These are phyloP conservation scores for Cololabis saira DNA, from an alignment of 2,113 vertebrate genomes.

Conservation along the genomic window DNA sequence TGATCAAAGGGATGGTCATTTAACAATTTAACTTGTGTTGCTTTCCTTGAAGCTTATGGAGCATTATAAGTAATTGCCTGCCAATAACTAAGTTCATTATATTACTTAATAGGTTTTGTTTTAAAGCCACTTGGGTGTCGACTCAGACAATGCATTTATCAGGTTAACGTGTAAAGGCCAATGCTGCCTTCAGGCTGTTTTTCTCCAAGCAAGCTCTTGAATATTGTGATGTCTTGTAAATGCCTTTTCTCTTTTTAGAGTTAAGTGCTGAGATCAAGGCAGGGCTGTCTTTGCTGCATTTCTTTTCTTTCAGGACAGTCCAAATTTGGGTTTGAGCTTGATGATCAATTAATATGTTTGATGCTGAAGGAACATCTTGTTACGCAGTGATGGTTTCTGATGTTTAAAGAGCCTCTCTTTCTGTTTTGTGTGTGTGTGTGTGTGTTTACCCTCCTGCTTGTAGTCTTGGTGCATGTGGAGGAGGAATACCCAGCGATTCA, in stretches of 20 bases:
- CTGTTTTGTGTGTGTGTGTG: conserved; percentile 19
- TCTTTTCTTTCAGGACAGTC: conserved; percentile 58
- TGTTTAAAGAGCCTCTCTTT: conserved; percentile 7
- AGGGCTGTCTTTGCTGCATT: conserved; percentile 43
- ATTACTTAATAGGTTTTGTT: conserved; percentile 40
- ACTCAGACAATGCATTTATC: not conserved
- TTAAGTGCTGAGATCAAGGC: conserved; percentile 18
- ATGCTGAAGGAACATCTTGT: not conserved
- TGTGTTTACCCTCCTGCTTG: conserved; percentile 18
- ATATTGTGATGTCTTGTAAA: not conserved
- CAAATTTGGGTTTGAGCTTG: conserved; percentile 33
- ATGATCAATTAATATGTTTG: conserved; percentile 19
- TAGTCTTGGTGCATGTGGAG: conserved; percentile 84
- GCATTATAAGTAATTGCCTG: not conserved
- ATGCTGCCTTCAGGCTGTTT: conserved; percentile 8
- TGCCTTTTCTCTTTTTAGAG: conserved; percentile 11
- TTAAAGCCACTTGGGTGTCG: conserved; percentile 43
- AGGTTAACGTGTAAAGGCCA: conserved; percentile 7
- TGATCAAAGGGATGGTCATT: not conserved
- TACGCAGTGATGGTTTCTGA: not conserved
- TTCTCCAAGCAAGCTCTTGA: conserved; percentile 12
- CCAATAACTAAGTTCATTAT: conserved; percentile 5
- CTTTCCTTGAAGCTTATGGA: conserved; percentile 1
- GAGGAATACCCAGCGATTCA: conserved; percentile 86
- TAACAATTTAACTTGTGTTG: not conserved